phyloP scores from a whole-genome alignment of 2,797 vertebrate species.

The Taeniopygia guttata region DNA sequence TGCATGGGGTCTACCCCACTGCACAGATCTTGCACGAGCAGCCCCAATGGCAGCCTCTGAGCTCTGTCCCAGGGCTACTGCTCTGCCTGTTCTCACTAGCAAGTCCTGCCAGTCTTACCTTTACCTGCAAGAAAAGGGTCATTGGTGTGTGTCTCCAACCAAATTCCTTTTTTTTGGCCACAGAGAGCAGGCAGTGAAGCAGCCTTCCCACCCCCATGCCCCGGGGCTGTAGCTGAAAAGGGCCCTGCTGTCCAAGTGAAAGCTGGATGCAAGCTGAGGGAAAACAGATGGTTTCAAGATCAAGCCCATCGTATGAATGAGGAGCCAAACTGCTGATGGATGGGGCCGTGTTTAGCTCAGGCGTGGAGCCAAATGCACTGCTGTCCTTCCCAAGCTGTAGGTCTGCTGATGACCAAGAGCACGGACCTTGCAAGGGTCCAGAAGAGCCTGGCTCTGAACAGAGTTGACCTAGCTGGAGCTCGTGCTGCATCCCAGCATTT shows the following conservation, averaged over 20 bases:
- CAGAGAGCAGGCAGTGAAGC: not conserved
- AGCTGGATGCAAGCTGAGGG: conserved; percentile 35
- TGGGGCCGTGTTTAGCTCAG: not conserved
- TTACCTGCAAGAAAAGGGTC: not conserved
- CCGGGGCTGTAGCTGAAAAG: not conserved
- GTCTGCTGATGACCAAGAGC: not conserved
- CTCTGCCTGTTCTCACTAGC: not conserved
- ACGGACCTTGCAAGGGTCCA: not conserved
- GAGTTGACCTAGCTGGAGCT: not conserved
- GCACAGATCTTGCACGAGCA: rapidly evolving
- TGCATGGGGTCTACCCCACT: not conserved
- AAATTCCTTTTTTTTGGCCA: not conserved
- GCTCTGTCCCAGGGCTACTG: not conserved
- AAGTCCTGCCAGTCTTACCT: not conserved
- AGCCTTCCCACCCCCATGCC: not conserved
- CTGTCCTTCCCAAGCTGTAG: not conserved
- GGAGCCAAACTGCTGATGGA: conserved; percentile 45
- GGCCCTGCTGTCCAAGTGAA: not conserved
- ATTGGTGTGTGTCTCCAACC: not conserved
- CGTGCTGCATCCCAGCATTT: rapidly evolving
- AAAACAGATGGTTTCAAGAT: conserved; percentile 55
- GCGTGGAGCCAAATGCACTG: not conserved
- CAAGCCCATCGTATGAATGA: not conserved
- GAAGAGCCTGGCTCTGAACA: not conserved
- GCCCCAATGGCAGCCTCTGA: not conserved